Evolutionary conservation across 2,888 invertebrate genomes (phyloP).

Genomic region (Athalia cordata): DNA sequence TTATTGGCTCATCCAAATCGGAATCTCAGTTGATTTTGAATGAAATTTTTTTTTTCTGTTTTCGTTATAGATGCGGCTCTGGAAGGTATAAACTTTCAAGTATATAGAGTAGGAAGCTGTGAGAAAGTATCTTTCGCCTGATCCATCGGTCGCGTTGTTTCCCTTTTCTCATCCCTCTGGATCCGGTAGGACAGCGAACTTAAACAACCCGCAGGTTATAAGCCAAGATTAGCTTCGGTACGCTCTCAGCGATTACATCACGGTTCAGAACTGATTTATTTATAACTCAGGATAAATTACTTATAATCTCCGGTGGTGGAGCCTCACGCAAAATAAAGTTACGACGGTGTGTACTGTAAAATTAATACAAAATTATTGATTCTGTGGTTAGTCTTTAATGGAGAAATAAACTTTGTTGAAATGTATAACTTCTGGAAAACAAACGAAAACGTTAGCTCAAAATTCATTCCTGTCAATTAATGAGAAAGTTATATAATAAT

Average conservation of each 20-base stretch:
- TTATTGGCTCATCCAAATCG: too few relatives aligned
- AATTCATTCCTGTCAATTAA: background rate
- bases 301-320: background rate
- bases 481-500: background rate
- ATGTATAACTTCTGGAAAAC: too few relatives aligned
- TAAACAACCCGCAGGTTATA: background rate
- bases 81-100: too few relatives aligned
- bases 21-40: too few relatives aligned
- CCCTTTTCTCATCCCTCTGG: too few relatives aligned
- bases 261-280: constrained; percentile 11
- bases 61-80: too few relatives aligned
- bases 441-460: too few relatives aligned
- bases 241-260: constrained; percentile 11
- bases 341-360: background rate
- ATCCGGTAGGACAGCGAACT: background rate
- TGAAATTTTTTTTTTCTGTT: too few relatives aligned
- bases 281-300: constrained; percentile 25
- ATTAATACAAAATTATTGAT: background rate
- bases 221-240: constrained; percentile 19
- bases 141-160: too few relatives aligned
- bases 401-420: too few relatives aligned
- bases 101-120: too few relatives aligned
- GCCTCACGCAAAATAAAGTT: background rate
- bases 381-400: background rate
- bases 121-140: too few relatives aligned